Percentiles rank a stretch among this genome's conserved stretches.
Conservation (phyloP, 2,113 vertebrate species). For the Petroica traversi region DNA sequence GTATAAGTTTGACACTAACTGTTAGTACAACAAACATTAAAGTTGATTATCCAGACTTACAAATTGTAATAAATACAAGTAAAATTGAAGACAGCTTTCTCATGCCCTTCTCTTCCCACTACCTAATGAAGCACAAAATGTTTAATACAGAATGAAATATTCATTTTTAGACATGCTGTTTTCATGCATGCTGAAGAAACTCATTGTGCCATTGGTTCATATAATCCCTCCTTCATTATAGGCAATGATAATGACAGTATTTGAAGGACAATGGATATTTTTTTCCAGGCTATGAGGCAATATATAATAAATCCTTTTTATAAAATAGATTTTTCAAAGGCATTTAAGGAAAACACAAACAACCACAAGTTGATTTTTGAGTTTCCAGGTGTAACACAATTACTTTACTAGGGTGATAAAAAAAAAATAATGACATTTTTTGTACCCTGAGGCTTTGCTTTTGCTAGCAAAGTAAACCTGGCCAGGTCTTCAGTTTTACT, state of each 20-base stretch:
- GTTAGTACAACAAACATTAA: conserved; percentile 4
- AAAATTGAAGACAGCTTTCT: background rate
- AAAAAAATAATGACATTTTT: background rate
- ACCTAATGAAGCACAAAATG: background rate
- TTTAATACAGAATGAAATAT: background rate
- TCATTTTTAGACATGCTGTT: background rate
- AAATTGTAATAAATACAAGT: conserved; percentile 2
- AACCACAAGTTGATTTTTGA: background rate
- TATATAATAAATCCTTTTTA: background rate
- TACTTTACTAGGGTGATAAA: background rate
- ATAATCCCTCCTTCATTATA: background rate
- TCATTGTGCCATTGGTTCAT: background rate
- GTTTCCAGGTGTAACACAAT: background rate
- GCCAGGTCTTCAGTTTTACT: background rate
- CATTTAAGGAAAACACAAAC: background rate
- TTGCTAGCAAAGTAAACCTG: background rate
- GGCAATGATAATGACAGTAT: background rate
- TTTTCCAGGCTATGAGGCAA: background rate
- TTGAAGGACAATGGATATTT: background rate
- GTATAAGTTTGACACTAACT: background rate
- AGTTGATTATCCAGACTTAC: conserved; percentile 4
- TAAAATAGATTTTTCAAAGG: background rate
- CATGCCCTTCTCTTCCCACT: fast-evolving
- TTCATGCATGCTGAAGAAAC: background rate
- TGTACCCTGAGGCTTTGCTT: background rate